Evolutionary conservation across 1,140 invertebrate species (phyloP), one percentile per base, ranked within the genome.

Genomic region (Drosophila varians): DNA sequence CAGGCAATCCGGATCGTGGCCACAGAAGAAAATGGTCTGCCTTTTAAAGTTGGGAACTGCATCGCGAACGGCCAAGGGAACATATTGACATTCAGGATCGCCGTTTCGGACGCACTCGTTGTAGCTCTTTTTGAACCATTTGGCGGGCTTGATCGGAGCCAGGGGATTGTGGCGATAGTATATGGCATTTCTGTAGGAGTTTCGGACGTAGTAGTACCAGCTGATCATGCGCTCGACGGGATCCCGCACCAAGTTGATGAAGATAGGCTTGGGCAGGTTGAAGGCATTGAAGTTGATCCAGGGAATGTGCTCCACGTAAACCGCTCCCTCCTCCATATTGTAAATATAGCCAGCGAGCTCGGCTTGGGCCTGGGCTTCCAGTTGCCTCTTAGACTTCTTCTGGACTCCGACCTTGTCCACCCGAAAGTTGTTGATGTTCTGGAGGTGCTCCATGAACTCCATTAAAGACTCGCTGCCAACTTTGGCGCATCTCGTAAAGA

Each of bases 401-500:
- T n/a, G 25, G 0, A 84, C 4, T 7, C 89, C 89, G 5, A 43
- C 19, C 2, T 60, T 65, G 46, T 84, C 82, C 7, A 90, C 47
- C 4, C 38, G 14, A 7, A 89, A 72, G 26, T 74, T 28, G 43
- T 90, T 89, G 11, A 87, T 55, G 5, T 70, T 14, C 57, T 89
- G 73, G 11, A 91, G 93, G 47, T 95, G 92, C 8, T 96, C 94
- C 21, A 97, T 91, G 2, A 98, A 93, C 82, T 97, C 96, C 94
- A 97, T 95, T 52, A 97, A 95, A 0, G 96, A 96, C 89, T 97
- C 96, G 46, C 95, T 96, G 40, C 96, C 96, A n/a, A 96, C 96
- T 92, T 98, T 98, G 3, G 97, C 96, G 11, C 97, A 96, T 5
- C 96, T 93, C 91, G 97, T 97, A 91, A 97, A 98, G 92, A 97